These are phyloP conservation scores for Saccostrea echinata DNA, from an alignment of 1,140 invertebrate species.

Conservation along the genomic window DNA sequence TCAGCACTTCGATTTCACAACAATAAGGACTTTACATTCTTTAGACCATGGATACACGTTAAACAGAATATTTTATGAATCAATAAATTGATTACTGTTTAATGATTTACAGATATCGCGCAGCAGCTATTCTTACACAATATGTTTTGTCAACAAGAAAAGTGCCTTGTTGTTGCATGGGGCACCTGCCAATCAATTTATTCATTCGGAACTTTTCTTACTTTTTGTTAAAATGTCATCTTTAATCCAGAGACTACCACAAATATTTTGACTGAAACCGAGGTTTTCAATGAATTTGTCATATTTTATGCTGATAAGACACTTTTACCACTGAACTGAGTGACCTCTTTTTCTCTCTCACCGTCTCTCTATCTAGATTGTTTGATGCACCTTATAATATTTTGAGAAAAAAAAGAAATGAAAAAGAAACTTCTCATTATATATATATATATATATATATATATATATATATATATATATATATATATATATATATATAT, in stretches of 20 bases:
- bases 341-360: background rate
- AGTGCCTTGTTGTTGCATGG: background rate
- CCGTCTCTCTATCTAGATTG: no score
- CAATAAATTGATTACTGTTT: constrained; percentile 6
- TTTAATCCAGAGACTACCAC: background rate
- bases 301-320: constrained; percentile 5
- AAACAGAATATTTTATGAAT: constrained; percentile 42
- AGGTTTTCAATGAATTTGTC: constrained; percentile 10
- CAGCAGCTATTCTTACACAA: background rate
- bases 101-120: background rate
- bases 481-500: no score
- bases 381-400: no score
- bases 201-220: background rate
- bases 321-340: constrained; percentile 1
- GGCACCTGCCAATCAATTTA: constrained; percentile 33
- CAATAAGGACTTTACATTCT: constrained; percentile 42
- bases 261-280: background rate
- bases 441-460: no score
- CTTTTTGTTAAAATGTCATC: background rate
- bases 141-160: constrained; percentile 20
- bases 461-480: no score
- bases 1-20: constrained; percentile 61
- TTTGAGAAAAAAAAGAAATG: no score
- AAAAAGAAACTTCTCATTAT: no score
- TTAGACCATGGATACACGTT: constrained; percentile 54